A percentile compares a stretch with the other conserved stretches of the same genome.
Evolutionary conservation across 2,113 vertebrate species (phyloP).

Genomic region (Lutjanus erythropterus): DNA sequence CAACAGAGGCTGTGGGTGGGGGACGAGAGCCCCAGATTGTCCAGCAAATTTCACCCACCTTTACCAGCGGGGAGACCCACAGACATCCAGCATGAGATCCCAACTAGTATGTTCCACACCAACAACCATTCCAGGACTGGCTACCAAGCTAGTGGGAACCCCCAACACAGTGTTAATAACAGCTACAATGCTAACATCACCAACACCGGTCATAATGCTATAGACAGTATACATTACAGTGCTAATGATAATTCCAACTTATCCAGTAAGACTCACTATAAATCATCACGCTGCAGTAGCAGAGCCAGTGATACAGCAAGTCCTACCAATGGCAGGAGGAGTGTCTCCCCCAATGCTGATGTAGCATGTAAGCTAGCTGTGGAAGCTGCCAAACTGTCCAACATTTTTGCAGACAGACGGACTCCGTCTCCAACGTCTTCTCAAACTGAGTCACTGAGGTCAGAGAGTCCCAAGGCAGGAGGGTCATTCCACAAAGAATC

Average conservation of each 20-base stretch:
- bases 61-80: constrained; percentile 78
- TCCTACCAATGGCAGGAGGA: constrained; percentile 33
- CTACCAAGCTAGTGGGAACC: constrained; percentile 36
- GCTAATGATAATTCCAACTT: constrained; percentile 34
- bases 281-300: constrained; percentile 30
- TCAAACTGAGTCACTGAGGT: constrained; percentile 51
- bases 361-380: constrained; percentile 61
- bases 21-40: constrained; percentile 60
- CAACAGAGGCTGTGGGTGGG: constrained; percentile 39
- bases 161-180: background rate
- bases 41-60: constrained; percentile 55
- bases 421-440: constrained; percentile 72
- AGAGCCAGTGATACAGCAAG: constrained; percentile 36
- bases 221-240: background rate
- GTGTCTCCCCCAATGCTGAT: constrained; percentile 65
- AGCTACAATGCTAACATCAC: background rate
- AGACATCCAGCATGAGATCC: constrained; percentile 75
- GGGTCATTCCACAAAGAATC: constrained; percentile 33
- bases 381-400: constrained; percentile 74
- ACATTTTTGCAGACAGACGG: constrained; percentile 58
- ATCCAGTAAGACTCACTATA: constrained; percentile 53
- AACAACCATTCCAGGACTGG: constrained; percentile 26
- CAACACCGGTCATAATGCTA: constrained; percentile 3
- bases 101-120: background rate
- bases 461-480: constrained; percentile 62